A percentile compares a stretch with the other conserved stretches of the same genome.
Evolutionary conservation across 2,797 vertebrate genomes (phyloP).

Genomic region (Erpetoichthys calabaricus): DNA sequence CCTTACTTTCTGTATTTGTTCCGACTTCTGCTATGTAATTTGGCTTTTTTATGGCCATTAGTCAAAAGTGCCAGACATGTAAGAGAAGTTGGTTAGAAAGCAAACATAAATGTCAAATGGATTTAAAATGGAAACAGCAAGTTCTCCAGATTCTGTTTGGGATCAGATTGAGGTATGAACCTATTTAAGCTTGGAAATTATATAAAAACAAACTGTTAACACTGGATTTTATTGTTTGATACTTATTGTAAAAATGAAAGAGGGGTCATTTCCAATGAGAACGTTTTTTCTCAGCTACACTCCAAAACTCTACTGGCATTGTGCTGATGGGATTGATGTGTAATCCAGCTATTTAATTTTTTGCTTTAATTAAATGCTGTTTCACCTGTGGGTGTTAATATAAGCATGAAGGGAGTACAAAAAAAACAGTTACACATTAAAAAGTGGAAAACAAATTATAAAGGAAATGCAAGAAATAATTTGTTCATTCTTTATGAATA

Average conservation of each 20-base stretch:
- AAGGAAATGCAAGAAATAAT: constrained; percentile 2
- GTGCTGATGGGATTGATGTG: background rate
- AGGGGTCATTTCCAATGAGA: background rate
- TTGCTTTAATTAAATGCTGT: constrained; percentile 3
- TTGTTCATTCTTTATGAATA: constrained; percentile 12
- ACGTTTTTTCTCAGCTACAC: constrained; percentile 6
- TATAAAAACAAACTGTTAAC: background rate
- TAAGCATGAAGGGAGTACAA: constrained; percentile 4
- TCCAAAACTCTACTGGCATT: background rate
- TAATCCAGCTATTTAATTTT: constrained; percentile 2
- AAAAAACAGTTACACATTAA: constrained; percentile 4
- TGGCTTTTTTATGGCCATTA: too few species aligned
- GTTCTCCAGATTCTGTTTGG: background rate
- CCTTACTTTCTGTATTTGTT: background rate
- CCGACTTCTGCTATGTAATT: too few species aligned
- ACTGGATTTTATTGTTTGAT: background rate
- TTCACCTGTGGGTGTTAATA: constrained; percentile 7
- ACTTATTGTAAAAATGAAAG: background rate
- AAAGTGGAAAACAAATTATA: constrained; percentile 4
- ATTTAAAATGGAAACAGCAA: background rate
- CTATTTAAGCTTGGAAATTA: background rate
- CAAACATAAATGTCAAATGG: too few species aligned
- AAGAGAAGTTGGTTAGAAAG: too few species aligned
- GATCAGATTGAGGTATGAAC: background rate
- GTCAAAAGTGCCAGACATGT: too few species aligned